Conservation (phyloP, 1,140 invertebrate genomes). For the Cardiocondyla obscurior region DNA sequence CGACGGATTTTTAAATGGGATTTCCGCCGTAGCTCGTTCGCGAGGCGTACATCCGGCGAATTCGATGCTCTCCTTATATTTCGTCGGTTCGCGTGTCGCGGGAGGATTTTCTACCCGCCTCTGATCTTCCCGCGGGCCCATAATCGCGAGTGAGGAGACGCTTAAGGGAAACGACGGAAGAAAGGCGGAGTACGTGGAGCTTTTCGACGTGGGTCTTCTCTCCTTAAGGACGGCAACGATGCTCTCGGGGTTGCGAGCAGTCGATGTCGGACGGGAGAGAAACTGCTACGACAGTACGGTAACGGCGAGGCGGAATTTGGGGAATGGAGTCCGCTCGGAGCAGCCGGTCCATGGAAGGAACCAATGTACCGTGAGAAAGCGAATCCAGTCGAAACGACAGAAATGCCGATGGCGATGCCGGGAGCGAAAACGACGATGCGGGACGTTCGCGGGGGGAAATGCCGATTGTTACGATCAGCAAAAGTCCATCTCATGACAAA, state of each 20-base stretch:
- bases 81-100: slow-evolving; percentile 3
- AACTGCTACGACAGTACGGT: slow-evolving; percentile 25
- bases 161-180: slow-evolving; percentile 40
- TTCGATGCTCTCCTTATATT: neutral
- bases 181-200: neutral
- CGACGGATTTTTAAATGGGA: neutral
- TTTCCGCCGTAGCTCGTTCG: neutral
- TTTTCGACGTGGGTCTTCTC: neutral
- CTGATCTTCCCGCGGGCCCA: neutral
- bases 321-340: slow-evolving; percentile 43
- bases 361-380: slow-evolving; percentile 51
- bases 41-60: neutral
- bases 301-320: slow-evolving; percentile 56
- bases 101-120: neutral
- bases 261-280: slow-evolving; percentile 18
- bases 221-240: neutral
- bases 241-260: slow-evolving; percentile 8
- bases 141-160: slow-evolving; percentile 56
- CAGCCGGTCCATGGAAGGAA: neutral
- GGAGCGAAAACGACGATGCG: neutral
- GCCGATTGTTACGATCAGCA: neutral
- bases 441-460: slow-evolving; percentile 9
- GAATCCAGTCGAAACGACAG: slow-evolving; percentile 31
- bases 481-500: neutral
- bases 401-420: slow-evolving; percentile 18